phyloP scores from a whole-genome alignment of 2,888 invertebrate species.

The Sympetrum striolatum region DNA sequence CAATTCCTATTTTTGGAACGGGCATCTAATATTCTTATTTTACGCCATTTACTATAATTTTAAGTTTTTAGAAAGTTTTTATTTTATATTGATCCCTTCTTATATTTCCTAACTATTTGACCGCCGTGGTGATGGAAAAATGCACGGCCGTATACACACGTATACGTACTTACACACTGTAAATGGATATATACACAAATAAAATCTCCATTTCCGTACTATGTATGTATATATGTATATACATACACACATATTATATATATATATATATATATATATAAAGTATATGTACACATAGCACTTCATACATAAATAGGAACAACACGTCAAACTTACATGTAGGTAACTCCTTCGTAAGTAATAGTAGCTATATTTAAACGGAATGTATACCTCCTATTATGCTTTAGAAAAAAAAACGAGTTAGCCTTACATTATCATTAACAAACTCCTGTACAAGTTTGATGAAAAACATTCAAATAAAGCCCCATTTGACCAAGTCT shows the following conservation, averaged over 20 bases:
- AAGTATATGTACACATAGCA: neutral
- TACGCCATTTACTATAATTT: conserved; percentile 25
- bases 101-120: neutral
- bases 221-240: too few relatives aligned
- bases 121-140: conserved; percentile 8
- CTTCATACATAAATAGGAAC: neutral
- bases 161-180: too few relatives aligned
- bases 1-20: conserved; percentile 43
- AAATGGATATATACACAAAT: too few relatives aligned
- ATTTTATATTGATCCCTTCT: neutral
- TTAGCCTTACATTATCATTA: neutral
- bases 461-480: neutral
- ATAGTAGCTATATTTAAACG: neutral
- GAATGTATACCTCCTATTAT: neutral
- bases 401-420: neutral
- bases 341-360: neutral
- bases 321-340: too few relatives aligned
- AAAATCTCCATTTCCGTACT: too few relatives aligned
- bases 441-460: too few relatives aligned
- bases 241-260: neutral
- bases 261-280: neutral
- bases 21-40: conserved; percentile 15
- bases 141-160: neutral
- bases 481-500: neutral
- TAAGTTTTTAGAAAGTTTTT: conserved; percentile 9